phyloP scores from a whole-genome alignment of 2,888 invertebrate genomes.

The Eledone cirrhosa region DNA sequence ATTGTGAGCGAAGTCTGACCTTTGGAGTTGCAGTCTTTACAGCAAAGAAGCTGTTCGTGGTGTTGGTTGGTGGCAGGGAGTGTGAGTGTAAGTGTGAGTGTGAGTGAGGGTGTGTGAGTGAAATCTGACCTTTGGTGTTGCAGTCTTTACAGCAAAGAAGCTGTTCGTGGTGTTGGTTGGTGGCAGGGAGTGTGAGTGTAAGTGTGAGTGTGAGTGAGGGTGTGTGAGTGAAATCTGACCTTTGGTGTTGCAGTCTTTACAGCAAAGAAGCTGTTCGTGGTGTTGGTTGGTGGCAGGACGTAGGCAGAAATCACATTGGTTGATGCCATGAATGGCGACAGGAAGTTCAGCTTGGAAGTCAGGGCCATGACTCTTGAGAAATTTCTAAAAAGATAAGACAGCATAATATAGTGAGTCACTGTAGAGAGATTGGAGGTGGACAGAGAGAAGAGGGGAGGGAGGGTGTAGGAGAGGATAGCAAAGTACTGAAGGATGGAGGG shows the following conservation, averaged over 20 bases:
- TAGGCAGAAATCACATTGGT: conserved; percentile 64
- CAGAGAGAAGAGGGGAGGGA: too few species aligned
- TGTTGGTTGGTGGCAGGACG: conserved; percentile 52
- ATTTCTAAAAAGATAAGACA: conserved; percentile 41
- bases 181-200: not conserved
- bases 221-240: conserved; percentile 45
- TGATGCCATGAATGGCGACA: conserved; percentile 31
- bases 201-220: not conserved
- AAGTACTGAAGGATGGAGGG: too few species aligned
- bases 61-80: conserved; percentile 38
- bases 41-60: conserved; percentile 58
- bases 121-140: conserved; percentile 60
- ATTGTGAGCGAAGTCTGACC: conserved; percentile 46
- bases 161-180: conserved; percentile 56
- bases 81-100: not conserved
- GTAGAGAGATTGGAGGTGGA: too few species aligned
- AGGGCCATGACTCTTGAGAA: conserved; percentile 59
- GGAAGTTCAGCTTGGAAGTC: conserved; percentile 50
- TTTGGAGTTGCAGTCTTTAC: conserved; percentile 65
- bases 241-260: conserved; percentile 65
- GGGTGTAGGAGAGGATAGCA: too few species aligned
- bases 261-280: conserved; percentile 59
- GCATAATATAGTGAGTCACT: not conserved
- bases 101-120: not conserved
- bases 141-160: conserved; percentile 63